Evolutionary conservation across 2,797 vertebrate genomes (phyloP), one percentile per base, ranked within the genome.

Genomic region (Brachyrhaphis roseni): DNA sequence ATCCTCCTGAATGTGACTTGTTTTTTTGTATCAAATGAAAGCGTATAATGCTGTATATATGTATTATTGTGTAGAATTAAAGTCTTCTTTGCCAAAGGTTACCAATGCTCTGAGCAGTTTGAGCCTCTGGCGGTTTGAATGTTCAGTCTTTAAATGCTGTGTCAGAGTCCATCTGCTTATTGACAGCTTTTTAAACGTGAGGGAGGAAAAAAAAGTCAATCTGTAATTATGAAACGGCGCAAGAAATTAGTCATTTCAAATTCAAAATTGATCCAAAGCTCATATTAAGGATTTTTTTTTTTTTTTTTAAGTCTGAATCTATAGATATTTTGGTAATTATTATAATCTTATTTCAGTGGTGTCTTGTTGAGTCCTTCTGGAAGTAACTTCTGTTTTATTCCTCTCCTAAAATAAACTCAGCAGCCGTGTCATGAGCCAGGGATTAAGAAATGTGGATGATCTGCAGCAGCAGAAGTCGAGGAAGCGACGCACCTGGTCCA

Each of bases 61-160:
- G 93, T 95, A 94, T 90, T 87, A 95, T 94, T 95, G 91, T 95
- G 93, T 96, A 96, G 94, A 96, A 96, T 95, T 95, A 96, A 96
- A 94, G 91, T 92, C 88, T 89, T 94, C 87, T 89, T 93, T 87
- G 86, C 87, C 87, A 86, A 90, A 89, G 88, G 86, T 79, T 84
- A 76, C 76, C 73, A 83, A 82, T 83, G 82, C 83, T 79, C 18
- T 79, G 51, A 2, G 83, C 89, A 39, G 88, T 84, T 59, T 41
- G 6, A 66, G 78, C 64, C 82, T 86, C 70, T 88, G 86, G 85
- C 80, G 75, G 71, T 26, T 53, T 53, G 51, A 53, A 26, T 53
- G 51, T 53, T 78, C 36, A 80, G 83, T 90, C 86, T 86, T 86
- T 84, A 87, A 87, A 83, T 81, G 82, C n/a, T 75, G 74, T 84